Percentiles rank a stretch among this genome's conserved stretches.
Conservation (phyloP, 2,888 invertebrate species). For the Pyralis farinalis region DNA sequence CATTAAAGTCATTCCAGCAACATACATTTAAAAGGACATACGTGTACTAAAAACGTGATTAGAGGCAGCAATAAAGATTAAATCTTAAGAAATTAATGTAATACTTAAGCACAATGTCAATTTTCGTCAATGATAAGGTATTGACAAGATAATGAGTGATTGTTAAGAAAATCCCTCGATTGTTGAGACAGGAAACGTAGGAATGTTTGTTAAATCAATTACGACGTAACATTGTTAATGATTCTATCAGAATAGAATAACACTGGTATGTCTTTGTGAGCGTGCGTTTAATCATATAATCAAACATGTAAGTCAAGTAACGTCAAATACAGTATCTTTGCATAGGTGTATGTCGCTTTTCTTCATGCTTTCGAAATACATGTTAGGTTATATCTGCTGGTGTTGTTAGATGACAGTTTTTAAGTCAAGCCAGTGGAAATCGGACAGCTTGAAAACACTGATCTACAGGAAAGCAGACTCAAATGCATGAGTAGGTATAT, state of each 20-base stretch:
- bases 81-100: not conserved
- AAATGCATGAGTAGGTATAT: too few relatives aligned
- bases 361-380: too few relatives aligned
- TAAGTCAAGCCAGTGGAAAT: too few relatives aligned
- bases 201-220: not conserved
- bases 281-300: too few relatives aligned
- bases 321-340: too few relatives aligned
- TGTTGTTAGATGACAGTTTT: too few relatives aligned
- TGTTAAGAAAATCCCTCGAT: constrained; percentile 8
- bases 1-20: not conserved
- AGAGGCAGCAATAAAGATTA: constrained; percentile 40
- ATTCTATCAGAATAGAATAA: constrained; percentile 5
- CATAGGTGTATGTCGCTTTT: too few relatives aligned
- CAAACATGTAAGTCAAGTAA: too few relatives aligned
- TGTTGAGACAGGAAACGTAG: constrained; percentile 11
- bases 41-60: constrained; percentile 45
- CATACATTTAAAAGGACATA: constrained; percentile 18
- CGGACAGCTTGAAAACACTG: too few relatives aligned
- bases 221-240: constrained; percentile 2
- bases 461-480: too few relatives aligned
- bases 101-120: not conserved
- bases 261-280: too few relatives aligned
- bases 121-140: constrained; percentile 40
- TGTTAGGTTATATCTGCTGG: too few relatives aligned
- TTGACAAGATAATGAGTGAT: constrained; percentile 8